These are phyloP conservation scores for Psophia crepitans DNA, from an alignment of 2,113 vertebrate genomes.

Conservation along the genomic window DNA sequence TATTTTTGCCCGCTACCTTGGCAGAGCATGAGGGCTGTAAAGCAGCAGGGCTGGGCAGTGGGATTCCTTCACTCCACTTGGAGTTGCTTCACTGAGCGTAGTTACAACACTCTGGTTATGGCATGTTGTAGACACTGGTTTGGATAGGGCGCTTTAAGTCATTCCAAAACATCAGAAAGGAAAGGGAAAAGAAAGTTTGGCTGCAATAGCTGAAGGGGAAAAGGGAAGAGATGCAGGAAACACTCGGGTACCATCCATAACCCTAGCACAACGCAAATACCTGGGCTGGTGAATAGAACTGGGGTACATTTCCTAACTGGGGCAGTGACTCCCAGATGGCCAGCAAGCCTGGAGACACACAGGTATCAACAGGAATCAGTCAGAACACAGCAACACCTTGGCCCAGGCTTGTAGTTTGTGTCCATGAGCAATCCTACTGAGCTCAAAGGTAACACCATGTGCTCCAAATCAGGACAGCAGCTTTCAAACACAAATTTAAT, in stretches of 20 bases:
- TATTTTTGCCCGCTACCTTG: background rate
- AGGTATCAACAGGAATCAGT: background rate
- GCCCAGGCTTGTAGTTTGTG: background rate
- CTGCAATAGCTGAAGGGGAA: background rate
- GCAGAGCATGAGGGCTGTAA: background rate
- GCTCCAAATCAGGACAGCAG: background rate
- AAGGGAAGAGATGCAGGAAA: background rate
- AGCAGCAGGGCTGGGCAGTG: background rate
- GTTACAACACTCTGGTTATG: background rate
- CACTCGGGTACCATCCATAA: accelerated
- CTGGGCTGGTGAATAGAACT: background rate
- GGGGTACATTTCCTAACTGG: background rate
- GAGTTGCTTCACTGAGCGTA: background rate
- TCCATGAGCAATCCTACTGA: background rate
- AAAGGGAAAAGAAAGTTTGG: background rate
- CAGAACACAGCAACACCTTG: background rate
- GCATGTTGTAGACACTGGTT: background rate
- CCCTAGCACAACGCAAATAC: background rate
- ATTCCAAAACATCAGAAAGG: background rate
- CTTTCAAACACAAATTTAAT: background rate
- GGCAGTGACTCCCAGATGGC: background rate
- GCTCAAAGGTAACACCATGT: background rate
- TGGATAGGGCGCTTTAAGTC: background rate
- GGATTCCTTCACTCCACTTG: background rate
- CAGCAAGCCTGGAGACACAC: background rate